Base-by-base conservation (phyloP, 2,113 vertebrate species). In the Prunella himalayana region DNA sequence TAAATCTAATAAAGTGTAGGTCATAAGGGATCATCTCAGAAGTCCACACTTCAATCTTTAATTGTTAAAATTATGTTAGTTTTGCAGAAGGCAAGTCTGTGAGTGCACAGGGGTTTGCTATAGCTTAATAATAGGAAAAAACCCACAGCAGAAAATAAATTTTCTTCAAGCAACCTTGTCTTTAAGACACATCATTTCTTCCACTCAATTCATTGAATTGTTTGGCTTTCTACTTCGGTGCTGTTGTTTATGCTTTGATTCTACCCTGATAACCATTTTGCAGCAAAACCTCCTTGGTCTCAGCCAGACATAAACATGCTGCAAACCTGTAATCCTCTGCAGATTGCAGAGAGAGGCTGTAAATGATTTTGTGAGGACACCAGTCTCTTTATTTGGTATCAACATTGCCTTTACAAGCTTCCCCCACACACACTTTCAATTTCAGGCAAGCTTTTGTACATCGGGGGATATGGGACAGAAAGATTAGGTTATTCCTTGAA, bases 1-100 rank as follows among this genome's bases (percentile, higher is more conserved):
- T 96, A 96, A 97, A 96, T 96, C 96, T 97, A 97, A 97, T 96
- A 97, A 97, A 78, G 88, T 86, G 82, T 91, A 96, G 92, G 96
- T 97, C 96, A 97, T 95, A 95, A 97, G 97, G 90, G 92, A 91
- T 97, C 81, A 71, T 97, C 96, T 97, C 91, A 97, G 95, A 97
- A 97, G 93, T 95, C 94, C 76, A 57, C 68, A 82, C 90, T 95
- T 96, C 93, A 92, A 83, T 95, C 81, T 97, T 95, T 96, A 97
- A 95, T 96, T 97, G 95, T 96, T 95, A 91, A 96, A 93, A 95
- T 95, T 94, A 96, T 84, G 82, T 72, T 80, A 88, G 88, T 92
- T 97, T 92, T 75, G 54, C 93, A 95, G 86, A 93, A 95, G 82
- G 93, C 59, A 72, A 50, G 89, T 69, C 53, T 86, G 53, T 64